Evolutionary conservation across 2,797 vertebrate genomes (phyloP), one percentile per base, ranked within the genome.

Genomic region (Tamandua tetradactyla): DNA sequence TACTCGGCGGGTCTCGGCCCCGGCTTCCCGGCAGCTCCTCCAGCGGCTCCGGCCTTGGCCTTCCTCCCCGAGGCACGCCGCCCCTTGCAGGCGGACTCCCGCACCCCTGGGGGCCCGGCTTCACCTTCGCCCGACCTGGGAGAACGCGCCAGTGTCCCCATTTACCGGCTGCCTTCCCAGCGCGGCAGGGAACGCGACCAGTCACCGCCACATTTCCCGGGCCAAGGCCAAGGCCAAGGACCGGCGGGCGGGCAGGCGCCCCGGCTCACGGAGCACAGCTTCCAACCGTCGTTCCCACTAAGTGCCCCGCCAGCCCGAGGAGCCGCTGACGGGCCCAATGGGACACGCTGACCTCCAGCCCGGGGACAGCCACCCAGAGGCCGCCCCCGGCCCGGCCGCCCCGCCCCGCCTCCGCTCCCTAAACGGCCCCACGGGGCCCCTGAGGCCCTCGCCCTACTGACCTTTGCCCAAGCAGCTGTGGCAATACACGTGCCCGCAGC

Each of bases 401-500:
- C 52, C 17, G 52, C 52, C 52, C 18, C 52, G 18, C 52, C 3
- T 17, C 52, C 52, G 6, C 17, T 17, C 52, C 3, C 15, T 18
- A 18, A 17, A 6, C 52, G 20, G 14, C 4, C 49, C 49, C 49
- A 44, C 11, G 7, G 47, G 7, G 44, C 44, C 49, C 14, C 49
- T 15, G 49, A 55, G 52, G 52, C 11, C 40, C 69, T 15, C 13
- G 22, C 12, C 57, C 0, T 5, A 44, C 83, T 97, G 98, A 99
- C 99, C 99, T 99, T 98, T 98, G 88, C 97, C 97, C 85, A 99
- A 99, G 95, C 99, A 99, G 23, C 83, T 20, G 10, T 98, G 98
- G 35, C 99, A 99, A 94, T 99, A 84, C 71, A 99, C 94, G 87
- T 99, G 99, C 1, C 99, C 99, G 0, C 99, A 99, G 95, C 82